phyloP scores from a whole-genome alignment of 2,113 vertebrate genomes.

The Sceloporus undulatus region DNA sequence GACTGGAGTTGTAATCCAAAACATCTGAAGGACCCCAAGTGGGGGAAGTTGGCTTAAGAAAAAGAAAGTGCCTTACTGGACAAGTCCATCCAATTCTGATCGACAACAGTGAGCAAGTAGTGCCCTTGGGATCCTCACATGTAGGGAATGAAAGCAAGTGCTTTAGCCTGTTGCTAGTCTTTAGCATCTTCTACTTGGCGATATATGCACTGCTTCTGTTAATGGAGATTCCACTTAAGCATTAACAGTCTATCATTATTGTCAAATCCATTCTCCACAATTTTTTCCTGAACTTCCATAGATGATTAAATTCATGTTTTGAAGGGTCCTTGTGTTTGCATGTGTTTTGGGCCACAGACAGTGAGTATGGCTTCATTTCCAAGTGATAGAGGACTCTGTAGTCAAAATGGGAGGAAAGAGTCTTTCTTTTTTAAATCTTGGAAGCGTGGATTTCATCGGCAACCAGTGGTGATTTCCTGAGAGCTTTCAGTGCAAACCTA shows the following conservation, averaged over 20 bases:
- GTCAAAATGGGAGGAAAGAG: conserved; percentile 47
- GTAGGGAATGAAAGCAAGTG: background rate
- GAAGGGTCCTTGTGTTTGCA: background rate
- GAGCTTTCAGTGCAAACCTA: conserved; percentile 62
- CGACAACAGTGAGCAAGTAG: background rate
- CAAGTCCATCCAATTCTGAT: background rate
- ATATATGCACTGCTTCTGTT: background rate
- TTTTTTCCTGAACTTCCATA: background rate
- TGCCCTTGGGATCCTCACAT: background rate
- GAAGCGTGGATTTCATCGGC: conserved; percentile 67
- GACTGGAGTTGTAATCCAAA: background rate
- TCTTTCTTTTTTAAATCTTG: conserved; percentile 64
- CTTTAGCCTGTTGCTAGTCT: background rate
- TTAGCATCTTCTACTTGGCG: background rate
- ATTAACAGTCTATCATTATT: too few species aligned
- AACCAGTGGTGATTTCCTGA: conserved; percentile 74
- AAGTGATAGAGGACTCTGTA: conserved; percentile 51
- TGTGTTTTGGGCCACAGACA: conserved; percentile 55
- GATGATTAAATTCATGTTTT: background rate
- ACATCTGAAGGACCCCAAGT: background rate
- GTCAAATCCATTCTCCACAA: background rate
- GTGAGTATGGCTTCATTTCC: conserved; percentile 67
- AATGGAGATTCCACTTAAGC: background rate
- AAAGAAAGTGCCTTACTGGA: background rate
- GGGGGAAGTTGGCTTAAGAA: background rate